These are phyloP conservation scores for Cassiopea xamachana DNA, from an alignment of 30 jellyfish, hydroid and myxozoan species.

Conservation along the genomic window DNA sequence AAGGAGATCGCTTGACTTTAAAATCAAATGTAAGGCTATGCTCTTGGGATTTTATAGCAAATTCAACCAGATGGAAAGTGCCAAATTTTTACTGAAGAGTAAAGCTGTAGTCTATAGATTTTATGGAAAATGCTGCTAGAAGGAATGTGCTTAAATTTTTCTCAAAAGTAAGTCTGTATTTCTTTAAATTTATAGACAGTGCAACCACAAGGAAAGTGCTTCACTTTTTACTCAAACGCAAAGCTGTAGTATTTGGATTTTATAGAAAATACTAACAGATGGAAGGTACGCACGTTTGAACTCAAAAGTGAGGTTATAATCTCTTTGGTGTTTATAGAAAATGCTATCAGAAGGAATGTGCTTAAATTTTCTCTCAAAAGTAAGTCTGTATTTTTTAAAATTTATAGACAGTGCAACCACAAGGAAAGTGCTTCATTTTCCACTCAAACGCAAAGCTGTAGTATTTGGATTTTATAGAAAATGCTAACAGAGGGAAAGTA, in stretches of 20 bases:
- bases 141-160: neutral
- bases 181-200: too few relatives aligned
- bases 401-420: too few relatives aligned
- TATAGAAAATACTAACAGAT: neutral
- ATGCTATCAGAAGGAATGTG: neutral
- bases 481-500: neutral
- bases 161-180: neutral
- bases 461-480: neutral
- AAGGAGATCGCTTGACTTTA: neutral
- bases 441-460: neutral
- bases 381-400: neutral
- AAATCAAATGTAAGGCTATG: neutral
- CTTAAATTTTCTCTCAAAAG: neutral
- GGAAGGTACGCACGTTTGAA: neutral
- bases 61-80: neutral
- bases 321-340: neutral
- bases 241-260: neutral
- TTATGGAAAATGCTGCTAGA: neutral
- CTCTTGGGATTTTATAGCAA: neutral
- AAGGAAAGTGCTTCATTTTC: neutral
- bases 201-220: neutral
- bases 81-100: neutral
- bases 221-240: neutral
- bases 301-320: neutral
- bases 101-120: neutral